A percentile compares a stretch with the other conserved stretches of the same genome.
Evolutionary conservation across 2,888 invertebrate genomes (phyloP).

Genomic region (Abrostola tripartita): DNA sequence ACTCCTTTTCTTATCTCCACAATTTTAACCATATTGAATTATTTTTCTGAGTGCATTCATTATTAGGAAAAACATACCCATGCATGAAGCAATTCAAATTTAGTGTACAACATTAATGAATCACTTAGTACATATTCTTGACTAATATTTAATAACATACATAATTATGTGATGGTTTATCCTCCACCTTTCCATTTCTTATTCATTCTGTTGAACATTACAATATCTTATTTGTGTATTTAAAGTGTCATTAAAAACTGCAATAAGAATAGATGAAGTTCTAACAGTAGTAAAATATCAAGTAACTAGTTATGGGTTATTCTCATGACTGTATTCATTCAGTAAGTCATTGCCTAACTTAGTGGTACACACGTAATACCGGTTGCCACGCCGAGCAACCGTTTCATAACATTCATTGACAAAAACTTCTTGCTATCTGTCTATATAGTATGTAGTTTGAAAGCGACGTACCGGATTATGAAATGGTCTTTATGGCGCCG

Average conservation of each 20-base stretch:
- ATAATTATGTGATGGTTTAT: too few relatives aligned
- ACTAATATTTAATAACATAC: too few relatives aligned
- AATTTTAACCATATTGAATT: too few relatives aligned
- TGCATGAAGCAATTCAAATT: too few relatives aligned
- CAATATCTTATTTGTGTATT: background rate
- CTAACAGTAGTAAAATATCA: conserved; percentile 13
- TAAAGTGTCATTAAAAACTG: background rate
- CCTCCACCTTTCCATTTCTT: too few relatives aligned
- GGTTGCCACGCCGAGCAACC: conserved; percentile 54
- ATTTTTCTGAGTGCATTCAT: too few relatives aligned
- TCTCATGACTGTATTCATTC: conserved; percentile 68
- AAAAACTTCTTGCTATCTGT: conserved; percentile 56
- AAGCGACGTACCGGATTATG: conserved; percentile 33
- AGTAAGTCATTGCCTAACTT: conserved; percentile 65
- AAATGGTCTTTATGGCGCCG: conserved; percentile 26
- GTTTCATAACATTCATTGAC: conserved; percentile 73
- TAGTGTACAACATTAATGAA: too few relatives aligned
- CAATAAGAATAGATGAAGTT: background rate
- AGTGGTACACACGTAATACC: conserved; percentile 62
- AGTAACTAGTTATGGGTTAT: conserved; percentile 40
- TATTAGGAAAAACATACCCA: too few relatives aligned
- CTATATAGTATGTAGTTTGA: conserved; percentile 42
- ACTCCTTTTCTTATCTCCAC: too few relatives aligned
- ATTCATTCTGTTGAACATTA: too few relatives aligned
- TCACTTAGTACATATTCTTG: too few relatives aligned